Conservation (phyloP, 2,888 invertebrate species). For the Cosmia pyralina region DNA sequence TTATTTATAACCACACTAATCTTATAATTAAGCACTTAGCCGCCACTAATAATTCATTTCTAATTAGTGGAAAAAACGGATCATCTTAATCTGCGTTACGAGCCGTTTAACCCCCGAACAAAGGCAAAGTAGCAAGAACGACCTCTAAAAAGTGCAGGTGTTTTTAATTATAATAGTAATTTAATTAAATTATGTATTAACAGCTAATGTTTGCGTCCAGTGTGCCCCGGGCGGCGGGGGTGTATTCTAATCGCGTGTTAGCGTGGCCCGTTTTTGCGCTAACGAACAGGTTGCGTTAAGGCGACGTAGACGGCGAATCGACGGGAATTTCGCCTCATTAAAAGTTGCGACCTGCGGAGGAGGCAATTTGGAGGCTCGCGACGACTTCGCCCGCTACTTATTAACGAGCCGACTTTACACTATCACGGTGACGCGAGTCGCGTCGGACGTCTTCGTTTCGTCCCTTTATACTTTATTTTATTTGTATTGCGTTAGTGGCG, state of each 20-base stretch:
- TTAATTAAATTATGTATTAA: constrained; percentile 52
- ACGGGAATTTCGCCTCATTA: constrained; percentile 90
- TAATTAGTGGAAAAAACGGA: constrained; percentile 50
- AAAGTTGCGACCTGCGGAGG: constrained; percentile 89
- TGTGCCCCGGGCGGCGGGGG: constrained; percentile 80
- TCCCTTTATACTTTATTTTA: constrained; percentile 66
- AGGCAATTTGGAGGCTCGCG: constrained; percentile 87
- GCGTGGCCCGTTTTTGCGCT: constrained; percentile 89
- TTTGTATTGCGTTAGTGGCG: constrained; percentile 65
- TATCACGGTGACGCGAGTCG: constrained; percentile 74
- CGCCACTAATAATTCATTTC: constrained; percentile 42
- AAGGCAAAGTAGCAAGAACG: constrained; percentile 43
- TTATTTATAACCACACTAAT: constrained; percentile 41
- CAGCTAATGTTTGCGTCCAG: constrained; percentile 64
- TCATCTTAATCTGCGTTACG: constrained; percentile 45
- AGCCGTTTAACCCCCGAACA: constrained; percentile 46
- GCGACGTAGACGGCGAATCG: constrained; percentile 84
- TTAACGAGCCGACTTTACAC: constrained; percentile 85
- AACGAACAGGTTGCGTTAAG: constrained; percentile 90
- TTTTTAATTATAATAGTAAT: constrained; percentile 58
- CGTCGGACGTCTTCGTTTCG: constrained; percentile 61
- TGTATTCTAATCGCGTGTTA: constrained; percentile 90
- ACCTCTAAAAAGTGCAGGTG: constrained; percentile 55
- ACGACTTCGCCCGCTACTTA: constrained; percentile 83
- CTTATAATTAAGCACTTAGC: constrained; percentile 40